Base-by-base conservation (phyloP, 2,797 vertebrate species). In the Sebastes kiyomatsui region DNA sequence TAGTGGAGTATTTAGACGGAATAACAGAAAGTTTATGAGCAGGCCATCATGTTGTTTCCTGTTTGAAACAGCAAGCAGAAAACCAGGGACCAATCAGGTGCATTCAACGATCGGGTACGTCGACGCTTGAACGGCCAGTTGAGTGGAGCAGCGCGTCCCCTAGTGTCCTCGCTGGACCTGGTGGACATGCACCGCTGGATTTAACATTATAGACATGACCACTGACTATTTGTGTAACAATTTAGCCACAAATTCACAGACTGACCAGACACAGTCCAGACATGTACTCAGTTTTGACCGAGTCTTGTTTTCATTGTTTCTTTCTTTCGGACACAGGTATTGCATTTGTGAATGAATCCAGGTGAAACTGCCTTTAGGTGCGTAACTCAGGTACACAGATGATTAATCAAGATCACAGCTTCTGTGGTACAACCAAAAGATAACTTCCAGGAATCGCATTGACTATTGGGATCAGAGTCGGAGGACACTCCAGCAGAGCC, bases 351-450 rank as follows among this genome's bases (percentile, higher is more conserved):
- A 56, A 9, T 38, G 20, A 28, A 9, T n/a, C n/a, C 9, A 25
- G 14, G 52, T 55, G 2, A 27, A 13, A 33, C 27, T 3, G 46
- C 5, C 27, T 59, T 62, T 5, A 65, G 18, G 67, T 23, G 8
- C 14, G 7, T 7, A 8, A 16, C 28, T 89, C 79, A 91, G 61
- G 7, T 7, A 23, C 86, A 91, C 65, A 95, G 79, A 4, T 94
- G 88, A 10, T 87, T 81, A 0, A 95, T 81, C 22, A 93, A 5
- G 7, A 66, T 23, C 23, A 69, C 72, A 7, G 91, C 94, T 3
- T 95, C 94, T 0, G 91, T 55, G 5, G 79, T 80, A 11, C 85
- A 93, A 23, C 94, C 83, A 4, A 94, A 94, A 0, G 23, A 42
- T 3, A 95, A 55, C 55, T 82, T 92, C 95, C 95, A 95, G 62